Base-by-base conservation (phyloP, 2,113 vertebrate genomes). In the Cyprinus carpio region DNA sequence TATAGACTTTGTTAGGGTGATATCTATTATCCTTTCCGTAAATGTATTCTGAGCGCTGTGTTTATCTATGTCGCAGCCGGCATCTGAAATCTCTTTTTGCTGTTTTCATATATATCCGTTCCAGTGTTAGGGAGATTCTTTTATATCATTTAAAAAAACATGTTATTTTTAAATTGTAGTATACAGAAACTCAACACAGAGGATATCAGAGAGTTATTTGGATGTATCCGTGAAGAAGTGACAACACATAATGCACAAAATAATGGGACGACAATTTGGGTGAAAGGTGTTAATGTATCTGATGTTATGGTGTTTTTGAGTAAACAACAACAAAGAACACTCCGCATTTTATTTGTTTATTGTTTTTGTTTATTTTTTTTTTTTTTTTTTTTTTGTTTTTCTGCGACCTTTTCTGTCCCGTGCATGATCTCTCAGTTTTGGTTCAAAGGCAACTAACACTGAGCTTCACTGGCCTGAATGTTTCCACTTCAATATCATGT, bases 391-490 rank as follows among this genome's bases (percentile, higher is more conserved):
- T 40, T 40, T n/a, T n/a, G n/a, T n/a, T n/a, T n/a, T n/a, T n/a
- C n/a, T 1, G 12, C 40, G 23, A n/a, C n/a, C n/a, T n/a, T n/a
- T n/a, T n/a, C 37, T 49, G 49, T 75, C 40, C n/a, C 37, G 5
- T 75, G 27, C 75, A 69, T 71, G 58, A 46, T 67, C 29, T 67
- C 9, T 46, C 25, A 12, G 27, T 49, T 84, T 43, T 65, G 58
- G 49, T 31, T 51, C n/a, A 51, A 25, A 62, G 58, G 43, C 6
- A 58, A 27, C 12, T 16, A 62, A 72, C 75, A 87, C n/a, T n/a
- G n/a, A n/a, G n/a, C 37, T 69, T 82, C 72, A 83, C 75, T 72
- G 74, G 46, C 69, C 82, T 62, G 82, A 84, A 82, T 62, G 81
- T 81, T 81, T 65, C 74, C 84, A 69, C 56, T 58, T 69, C 37